Evolutionary conservation across 2,113 vertebrate species (phyloP).

Genomic region (Silurus glanis): DNA sequence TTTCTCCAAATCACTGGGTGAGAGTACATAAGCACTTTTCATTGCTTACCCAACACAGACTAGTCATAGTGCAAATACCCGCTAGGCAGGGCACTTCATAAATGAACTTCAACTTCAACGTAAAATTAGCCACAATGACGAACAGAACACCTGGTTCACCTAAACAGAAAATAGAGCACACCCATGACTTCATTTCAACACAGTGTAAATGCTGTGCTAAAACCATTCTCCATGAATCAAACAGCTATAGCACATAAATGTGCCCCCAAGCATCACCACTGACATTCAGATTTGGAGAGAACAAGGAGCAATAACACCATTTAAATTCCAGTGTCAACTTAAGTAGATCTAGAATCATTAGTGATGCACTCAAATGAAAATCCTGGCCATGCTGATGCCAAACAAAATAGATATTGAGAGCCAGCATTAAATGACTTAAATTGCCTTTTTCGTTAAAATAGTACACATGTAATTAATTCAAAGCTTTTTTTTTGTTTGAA

Average conservation of each 20-base stretch:
- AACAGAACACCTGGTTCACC: conserved; percentile 39
- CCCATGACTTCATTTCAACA: conserved; percentile 23
- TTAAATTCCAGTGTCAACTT: conserved; percentile 17
- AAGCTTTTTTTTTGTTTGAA: not conserved
- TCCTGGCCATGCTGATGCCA: not conserved
- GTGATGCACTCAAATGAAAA: not conserved
- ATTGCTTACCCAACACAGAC: conserved; percentile 41
- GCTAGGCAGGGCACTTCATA: conserved; percentile 16
- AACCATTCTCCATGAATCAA: conserved; percentile 39
- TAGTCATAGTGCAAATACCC: conserved; percentile 39
- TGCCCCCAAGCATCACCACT: conserved; percentile 1
- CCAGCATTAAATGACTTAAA: not conserved
- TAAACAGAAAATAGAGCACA: conserved; percentile 33
- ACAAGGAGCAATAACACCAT: conserved; percentile 5
- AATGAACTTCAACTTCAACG: conserved; percentile 21
- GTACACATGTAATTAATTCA: not conserved
- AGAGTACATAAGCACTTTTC: conserved; percentile 42
- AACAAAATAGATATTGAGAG: not conserved
- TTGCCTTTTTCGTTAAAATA: not conserved
- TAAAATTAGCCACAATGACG: conserved; percentile 32
- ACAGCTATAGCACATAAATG: conserved; percentile 18
- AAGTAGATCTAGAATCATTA: conserved; percentile 6
- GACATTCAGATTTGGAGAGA: conserved; percentile 12
- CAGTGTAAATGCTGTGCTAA: conserved; percentile 13
- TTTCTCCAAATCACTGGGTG: conserved; percentile 44